These are phyloP conservation scores for Circaetus cinerascens DNA, from an alignment of 2,113 vertebrate genomes.

Conservation along the genomic window DNA sequence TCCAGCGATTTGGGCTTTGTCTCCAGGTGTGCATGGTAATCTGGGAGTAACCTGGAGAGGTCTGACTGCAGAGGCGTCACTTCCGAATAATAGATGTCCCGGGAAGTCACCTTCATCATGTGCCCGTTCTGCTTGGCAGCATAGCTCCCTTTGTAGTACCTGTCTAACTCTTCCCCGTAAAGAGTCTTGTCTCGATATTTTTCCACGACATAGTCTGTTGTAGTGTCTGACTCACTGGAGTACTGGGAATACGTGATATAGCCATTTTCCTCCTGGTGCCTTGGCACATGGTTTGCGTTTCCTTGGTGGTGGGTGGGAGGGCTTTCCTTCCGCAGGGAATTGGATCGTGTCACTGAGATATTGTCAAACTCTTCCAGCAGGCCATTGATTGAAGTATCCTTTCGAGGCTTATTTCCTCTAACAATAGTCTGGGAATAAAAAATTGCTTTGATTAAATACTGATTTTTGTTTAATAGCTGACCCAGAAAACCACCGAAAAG, in stretches of 20 bases:
- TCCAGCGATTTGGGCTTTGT: constrained; percentile 82
- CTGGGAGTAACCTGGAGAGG: constrained; percentile 82
- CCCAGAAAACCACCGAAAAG: not conserved
- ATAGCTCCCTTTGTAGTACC: constrained; percentile 76
- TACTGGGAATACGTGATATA: constrained; percentile 90
- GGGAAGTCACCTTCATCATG: constrained; percentile 71
- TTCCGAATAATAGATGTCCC: constrained; percentile 85
- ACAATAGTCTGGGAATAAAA: constrained; percentile 89
- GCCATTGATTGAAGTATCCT: constrained; percentile 94
- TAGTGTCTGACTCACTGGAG: constrained; percentile 89
- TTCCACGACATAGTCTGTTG: constrained; percentile 80
- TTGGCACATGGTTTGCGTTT: constrained; percentile 70
- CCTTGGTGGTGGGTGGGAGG: constrained; percentile 86
- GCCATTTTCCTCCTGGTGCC: constrained; percentile 88
- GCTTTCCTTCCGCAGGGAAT: constrained; percentile 95
- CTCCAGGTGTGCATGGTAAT: constrained; percentile 88
- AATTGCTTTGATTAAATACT: constrained; percentile 48
- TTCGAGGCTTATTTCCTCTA: constrained; percentile 90
- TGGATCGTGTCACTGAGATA: constrained; percentile 96
- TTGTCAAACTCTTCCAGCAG: constrained; percentile 97
- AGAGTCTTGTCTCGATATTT: constrained; percentile 73
- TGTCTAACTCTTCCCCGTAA: constrained; percentile 82
- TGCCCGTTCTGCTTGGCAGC: constrained; percentile 89
- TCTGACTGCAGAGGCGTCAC: constrained; percentile 85
- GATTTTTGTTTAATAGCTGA: not conserved